A percentile compares a stretch with the other conserved stretches of the same genome.
These are phyloP conservation scores for Hydropsyche betteni DNA, from an alignment of 2,888 invertebrate species.

Conservation along the genomic window DNA sequence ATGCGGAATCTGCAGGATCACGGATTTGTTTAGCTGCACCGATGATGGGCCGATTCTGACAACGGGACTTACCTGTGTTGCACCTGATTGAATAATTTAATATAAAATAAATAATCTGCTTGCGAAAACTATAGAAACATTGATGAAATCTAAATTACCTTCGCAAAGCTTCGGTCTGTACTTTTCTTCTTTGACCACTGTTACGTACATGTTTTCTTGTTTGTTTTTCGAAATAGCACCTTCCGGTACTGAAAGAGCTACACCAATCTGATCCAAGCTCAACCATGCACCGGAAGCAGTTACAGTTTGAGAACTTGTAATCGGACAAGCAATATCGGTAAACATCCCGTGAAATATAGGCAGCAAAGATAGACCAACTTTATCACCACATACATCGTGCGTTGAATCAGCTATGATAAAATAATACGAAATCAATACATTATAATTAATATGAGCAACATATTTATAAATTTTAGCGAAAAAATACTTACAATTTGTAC, in stretches of 20 bases:
- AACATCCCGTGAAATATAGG: conserved; percentile 55
- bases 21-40: conserved; percentile 82
- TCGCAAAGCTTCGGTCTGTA: conserved; percentile 87
- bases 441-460: conserved; percentile 52
- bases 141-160: conserved; percentile 57
- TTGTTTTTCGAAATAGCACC: conserved; percentile 83
- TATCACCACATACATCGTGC: conserved; percentile 81
- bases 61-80: conserved; percentile 84
- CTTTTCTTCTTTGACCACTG: conserved; percentile 90
- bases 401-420: conserved; percentile 75
- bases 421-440: conserved; percentile 59
- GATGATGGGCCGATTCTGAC: conserved; percentile 82
- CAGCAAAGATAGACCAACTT: conserved; percentile 70
- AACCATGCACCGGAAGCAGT: conserved; percentile 71
- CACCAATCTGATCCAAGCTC: conserved; percentile 79
- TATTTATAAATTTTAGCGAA: neutral
- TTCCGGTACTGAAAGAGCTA: conserved; percentile 88
- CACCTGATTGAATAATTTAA: conserved; percentile 56
- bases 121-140: neutral
- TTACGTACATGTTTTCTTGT: conserved; percentile 87
- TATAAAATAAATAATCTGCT: neutral
- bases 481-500: conserved; percentile 63
- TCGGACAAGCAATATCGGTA: conserved; percentile 58
- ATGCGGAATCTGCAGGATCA: conserved; percentile 87
- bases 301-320: conserved; percentile 66